Conservation (phyloP, 1,140 invertebrate species). For the Dendroctonus ponderosae region DNA sequence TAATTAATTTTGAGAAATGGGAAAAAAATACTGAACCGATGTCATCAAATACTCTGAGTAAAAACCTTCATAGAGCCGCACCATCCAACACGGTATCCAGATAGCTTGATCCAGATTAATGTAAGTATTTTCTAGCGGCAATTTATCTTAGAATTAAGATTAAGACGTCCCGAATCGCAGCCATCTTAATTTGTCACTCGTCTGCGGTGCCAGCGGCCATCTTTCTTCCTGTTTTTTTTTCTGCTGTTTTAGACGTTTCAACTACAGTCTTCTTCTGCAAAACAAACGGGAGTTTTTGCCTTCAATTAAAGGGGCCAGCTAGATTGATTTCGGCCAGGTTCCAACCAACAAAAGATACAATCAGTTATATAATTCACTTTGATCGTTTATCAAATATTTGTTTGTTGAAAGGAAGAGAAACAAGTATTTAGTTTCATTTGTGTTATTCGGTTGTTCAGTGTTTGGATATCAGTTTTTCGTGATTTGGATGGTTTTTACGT, state of each 20-base stretch:
- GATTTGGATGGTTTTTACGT: no score
- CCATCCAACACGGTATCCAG: slow-evolving; percentile 39
- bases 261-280: no score
- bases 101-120: slow-evolving; percentile 52
- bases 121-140: slow-evolving; percentile 51
- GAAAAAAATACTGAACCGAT: slow-evolving; percentile 1
- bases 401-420: neutral
- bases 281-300: no score
- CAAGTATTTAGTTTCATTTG: no score
- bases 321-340: neutral
- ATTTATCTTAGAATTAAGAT: slow-evolving; percentile 53
- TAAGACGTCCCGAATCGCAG: slow-evolving; percentile 49
- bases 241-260: neutral
- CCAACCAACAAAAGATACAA: no score
- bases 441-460: no score
- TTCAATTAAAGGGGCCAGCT: neutral
- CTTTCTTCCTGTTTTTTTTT: slow-evolving; percentile 33
- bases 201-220: slow-evolving; percentile 33
- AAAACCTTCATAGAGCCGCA: slow-evolving; percentile 10
- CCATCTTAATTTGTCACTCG: slow-evolving; percentile 47
- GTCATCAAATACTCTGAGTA: slow-evolving; percentile 5
- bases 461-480: no score
- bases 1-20: neutral
- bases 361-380: neutral
- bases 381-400: neutral